Percentiles rank a stretch among this genome's conserved stretches.
phyloP scores from a whole-genome alignment of 1,140 invertebrate species.

The Neodiprion virginianus region DNA sequence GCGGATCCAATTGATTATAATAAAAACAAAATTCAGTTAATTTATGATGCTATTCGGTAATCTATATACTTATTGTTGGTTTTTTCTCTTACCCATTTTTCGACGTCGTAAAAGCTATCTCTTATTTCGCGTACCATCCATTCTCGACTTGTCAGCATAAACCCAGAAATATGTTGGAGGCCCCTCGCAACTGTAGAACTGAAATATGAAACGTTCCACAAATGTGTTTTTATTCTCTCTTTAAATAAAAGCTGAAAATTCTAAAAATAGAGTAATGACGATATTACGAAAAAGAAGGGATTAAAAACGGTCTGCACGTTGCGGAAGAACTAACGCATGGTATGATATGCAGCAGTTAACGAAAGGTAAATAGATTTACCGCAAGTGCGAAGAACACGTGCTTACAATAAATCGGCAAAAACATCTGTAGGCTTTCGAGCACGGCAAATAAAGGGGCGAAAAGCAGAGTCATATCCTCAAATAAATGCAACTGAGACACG shows the following conservation, averaged over 20 bases:
- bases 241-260: background rate
- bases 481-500: too few relatives aligned
- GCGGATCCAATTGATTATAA: too few relatives aligned
- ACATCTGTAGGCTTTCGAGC: background rate
- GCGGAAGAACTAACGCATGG: background rate
- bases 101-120: slow-evolving; percentile 15
- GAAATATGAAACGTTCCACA: background rate
- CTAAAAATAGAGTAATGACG: background rate
- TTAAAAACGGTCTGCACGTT: background rate
- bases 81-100: background rate
- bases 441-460: background rate
- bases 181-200: background rate
- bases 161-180: slow-evolving; percentile 37
- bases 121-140: slow-evolving; percentile 33
- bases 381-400: background rate
- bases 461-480: background rate
- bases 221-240: background rate
- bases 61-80: background rate
- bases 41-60: background rate
- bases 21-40: background rate
- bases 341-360: background rate
- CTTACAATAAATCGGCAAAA: background rate
- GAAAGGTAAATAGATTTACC: background rate
- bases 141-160: slow-evolving; percentile 35
- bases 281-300: too few relatives aligned